Base-by-base conservation (phyloP, 1,140 invertebrate species). In the Drosophila repletoides region DNA sequence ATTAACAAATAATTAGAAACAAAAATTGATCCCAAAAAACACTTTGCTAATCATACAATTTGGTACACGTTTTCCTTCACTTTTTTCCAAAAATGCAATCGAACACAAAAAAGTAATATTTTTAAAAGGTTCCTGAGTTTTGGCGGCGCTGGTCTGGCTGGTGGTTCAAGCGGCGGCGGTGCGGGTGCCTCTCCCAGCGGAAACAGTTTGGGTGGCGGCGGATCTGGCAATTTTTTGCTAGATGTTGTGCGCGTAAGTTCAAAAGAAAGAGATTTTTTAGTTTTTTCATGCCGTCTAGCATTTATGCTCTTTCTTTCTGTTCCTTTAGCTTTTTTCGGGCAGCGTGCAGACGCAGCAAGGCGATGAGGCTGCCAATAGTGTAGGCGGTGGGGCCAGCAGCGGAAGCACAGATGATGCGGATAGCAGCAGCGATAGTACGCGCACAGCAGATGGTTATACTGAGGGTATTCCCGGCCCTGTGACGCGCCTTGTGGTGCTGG, bases 191-290 rank as follows among this genome's bases (percentile, higher is more conserved):
- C 60, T 14, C 55, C 68, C n/a, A 56, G 65, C 28, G 91, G 90
- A 40, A 90, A 89, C 55, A 91, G 88, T 15, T 91, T 92, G 43
- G 93, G 92, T 41, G 93, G 92, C 9, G 92, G 93, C 46, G 95
- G 95, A 26, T 96, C 95, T 5, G 95, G 95, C 52, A 97, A 96
- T 91, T 96, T 97, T 91, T 91, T 97, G 53, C 96, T 96, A 91
- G 95, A 97, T 90, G 94, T 96, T 73, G 95, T 96, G 88, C 93
- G 95, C 92, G 95, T 96, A 92, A 95, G 94, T 89, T 2, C 9
- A 3, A 24, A 0, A 4, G 1, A 7, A 14, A 9, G 0, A 5
- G 5, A 0, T 1, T 2, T 24, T 6, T n/a, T 9, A 12, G 10
- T 10, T 52, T 15, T 3, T 12, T 7, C 2, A 0, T 14, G 15